phyloP scores from a whole-genome alignment of 2,797 vertebrate genomes.

The Enoplosus armatus region DNA sequence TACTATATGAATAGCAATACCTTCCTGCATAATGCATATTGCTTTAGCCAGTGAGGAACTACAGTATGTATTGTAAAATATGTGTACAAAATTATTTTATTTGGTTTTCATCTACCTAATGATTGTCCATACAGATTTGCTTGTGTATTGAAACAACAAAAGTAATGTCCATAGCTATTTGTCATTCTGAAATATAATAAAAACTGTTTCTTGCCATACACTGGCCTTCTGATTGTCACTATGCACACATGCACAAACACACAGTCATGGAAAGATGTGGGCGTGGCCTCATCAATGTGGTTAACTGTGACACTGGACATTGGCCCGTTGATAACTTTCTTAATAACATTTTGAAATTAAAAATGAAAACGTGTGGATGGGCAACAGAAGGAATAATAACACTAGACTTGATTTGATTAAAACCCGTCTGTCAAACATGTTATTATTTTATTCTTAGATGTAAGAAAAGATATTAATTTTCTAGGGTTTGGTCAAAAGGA shows the following conservation, averaged over 20 bases:
- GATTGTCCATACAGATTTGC: slow-evolving; percentile 94
- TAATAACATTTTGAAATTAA: slow-evolving; percentile 40
- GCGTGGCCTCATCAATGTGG: slow-evolving; percentile 17
- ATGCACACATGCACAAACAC: background rate
- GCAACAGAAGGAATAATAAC: slow-evolving; percentile 8
- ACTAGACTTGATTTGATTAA: slow-evolving; percentile 37
- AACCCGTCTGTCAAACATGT: background rate
- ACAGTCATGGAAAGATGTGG: slow-evolving; percentile 11
- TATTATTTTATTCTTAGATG: slow-evolving; percentile 33
- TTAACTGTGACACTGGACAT: slow-evolving; percentile 10
- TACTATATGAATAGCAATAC: slow-evolving; percentile 97
- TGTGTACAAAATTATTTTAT: slow-evolving; percentile 97
- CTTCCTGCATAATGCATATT: slow-evolving; percentile 93
- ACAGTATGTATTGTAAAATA: slow-evolving; percentile 94
- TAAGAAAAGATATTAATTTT: slow-evolving; percentile 7
- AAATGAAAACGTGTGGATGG: slow-evolving; percentile 7
- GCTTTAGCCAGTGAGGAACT: slow-evolving; percentile 94
- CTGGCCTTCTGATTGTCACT: slow-evolving; percentile 10
- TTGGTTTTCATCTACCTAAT: slow-evolving; percentile 93
- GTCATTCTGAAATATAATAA: slow-evolving; percentile 96
- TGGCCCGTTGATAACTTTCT: slow-evolving; percentile 25
- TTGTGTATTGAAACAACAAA: slow-evolving; percentile 96
- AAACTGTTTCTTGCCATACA: slow-evolving; percentile 87
- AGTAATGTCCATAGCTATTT: slow-evolving; percentile 94
- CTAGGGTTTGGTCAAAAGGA: slow-evolving; percentile 2